These are phyloP conservation scores for Bilobella aurantiaca DNA, from an alignment of 1,140 invertebrate species.

Conservation along the genomic window DNA sequence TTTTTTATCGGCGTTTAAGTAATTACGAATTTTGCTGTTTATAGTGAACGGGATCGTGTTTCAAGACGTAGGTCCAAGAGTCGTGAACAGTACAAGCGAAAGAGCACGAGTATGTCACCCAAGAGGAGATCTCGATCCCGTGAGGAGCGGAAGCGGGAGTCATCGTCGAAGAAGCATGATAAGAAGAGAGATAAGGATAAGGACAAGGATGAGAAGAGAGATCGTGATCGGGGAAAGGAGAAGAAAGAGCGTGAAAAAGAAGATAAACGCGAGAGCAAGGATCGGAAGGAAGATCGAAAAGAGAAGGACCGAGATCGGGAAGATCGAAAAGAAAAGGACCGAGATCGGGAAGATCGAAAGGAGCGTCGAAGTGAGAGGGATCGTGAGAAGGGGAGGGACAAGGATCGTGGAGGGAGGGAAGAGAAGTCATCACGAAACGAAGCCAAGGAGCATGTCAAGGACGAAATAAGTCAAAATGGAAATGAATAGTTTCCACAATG, in stretches of 20 bases:
- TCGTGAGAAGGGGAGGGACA: slow-evolving; percentile 25
- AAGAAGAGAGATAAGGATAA: slow-evolving; percentile 18
- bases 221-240: slow-evolving; percentile 16
- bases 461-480: slow-evolving; percentile 15
- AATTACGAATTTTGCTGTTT: slow-evolving; percentile 18
- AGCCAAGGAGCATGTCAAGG: slow-evolving; percentile 24
- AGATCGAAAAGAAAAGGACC: slow-evolving; percentile 33
- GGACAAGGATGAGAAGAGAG: slow-evolving; percentile 22
- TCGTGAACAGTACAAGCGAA: slow-evolving; percentile 39
- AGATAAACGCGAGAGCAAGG: slow-evolving; percentile 26
- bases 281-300: slow-evolving; percentile 38
- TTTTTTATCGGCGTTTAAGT: background rate
- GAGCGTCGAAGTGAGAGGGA: slow-evolving; percentile 29
- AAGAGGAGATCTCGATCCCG: slow-evolving; percentile 46
- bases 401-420: background rate
- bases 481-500: slow-evolving; percentile 11
- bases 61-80: slow-evolving; percentile 39
- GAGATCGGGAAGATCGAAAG: slow-evolving; percentile 18
- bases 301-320: slow-evolving; percentile 39
- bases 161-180: slow-evolving; percentile 33
- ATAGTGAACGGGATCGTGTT: slow-evolving; percentile 36
- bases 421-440: slow-evolving; percentile 6
- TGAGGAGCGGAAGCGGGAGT: slow-evolving; percentile 39
- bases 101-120: slow-evolving; percentile 37
- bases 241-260: slow-evolving; percentile 10